These are phyloP conservation scores for Drosophila trapezifrons DNA, from an alignment of 1,140 invertebrate species.

Conservation along the genomic window DNA sequence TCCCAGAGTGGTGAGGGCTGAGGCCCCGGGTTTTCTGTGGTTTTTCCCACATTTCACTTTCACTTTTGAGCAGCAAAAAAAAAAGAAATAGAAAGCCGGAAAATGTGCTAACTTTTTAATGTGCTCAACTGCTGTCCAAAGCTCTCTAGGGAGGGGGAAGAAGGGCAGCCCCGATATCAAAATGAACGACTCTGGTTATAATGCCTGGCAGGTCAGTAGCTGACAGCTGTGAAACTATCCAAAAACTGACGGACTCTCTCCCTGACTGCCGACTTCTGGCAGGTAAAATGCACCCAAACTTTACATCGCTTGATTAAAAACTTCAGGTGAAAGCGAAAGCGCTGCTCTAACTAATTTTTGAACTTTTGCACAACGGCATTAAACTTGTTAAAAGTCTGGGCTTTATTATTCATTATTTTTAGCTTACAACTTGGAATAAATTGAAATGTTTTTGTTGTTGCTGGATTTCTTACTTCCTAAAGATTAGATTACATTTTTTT, in stretches of 20 bases:
- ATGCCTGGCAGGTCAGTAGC: constrained; percentile 27
- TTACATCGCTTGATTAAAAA: constrained; percentile 34
- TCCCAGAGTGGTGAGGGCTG: background rate
- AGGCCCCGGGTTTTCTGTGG: constrained; percentile 29
- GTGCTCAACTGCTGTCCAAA: constrained; percentile 58
- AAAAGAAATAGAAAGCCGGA: constrained; percentile 3
- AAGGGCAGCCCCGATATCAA: constrained; percentile 26
- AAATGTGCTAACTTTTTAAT: constrained; percentile 74
- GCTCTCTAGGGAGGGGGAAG: background rate
- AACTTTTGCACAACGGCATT: constrained; percentile 21
- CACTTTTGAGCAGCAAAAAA: constrained; percentile 57
- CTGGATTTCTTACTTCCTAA: no score
- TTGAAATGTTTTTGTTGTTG: background rate
- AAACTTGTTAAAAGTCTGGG: background rate
- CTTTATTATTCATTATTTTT: constrained; percentile 8
- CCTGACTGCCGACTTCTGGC: background rate
- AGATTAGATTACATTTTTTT: no score
- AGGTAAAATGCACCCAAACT: constrained; percentile 25
- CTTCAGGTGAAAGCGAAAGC: constrained; percentile 12
- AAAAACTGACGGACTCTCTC: constrained; percentile 6
- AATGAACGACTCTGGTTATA: constrained; percentile 20
- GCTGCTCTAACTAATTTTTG: constrained; percentile 28
- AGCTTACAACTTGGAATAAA: background rate
- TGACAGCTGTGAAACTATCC: constrained; percentile 43
- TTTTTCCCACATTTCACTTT: constrained; percentile 73